A percentile compares a stretch with the other conserved stretches of the same genome.
Conservation (phyloP, 2,113 vertebrate genomes). For the Cervus canadensis region DNA sequence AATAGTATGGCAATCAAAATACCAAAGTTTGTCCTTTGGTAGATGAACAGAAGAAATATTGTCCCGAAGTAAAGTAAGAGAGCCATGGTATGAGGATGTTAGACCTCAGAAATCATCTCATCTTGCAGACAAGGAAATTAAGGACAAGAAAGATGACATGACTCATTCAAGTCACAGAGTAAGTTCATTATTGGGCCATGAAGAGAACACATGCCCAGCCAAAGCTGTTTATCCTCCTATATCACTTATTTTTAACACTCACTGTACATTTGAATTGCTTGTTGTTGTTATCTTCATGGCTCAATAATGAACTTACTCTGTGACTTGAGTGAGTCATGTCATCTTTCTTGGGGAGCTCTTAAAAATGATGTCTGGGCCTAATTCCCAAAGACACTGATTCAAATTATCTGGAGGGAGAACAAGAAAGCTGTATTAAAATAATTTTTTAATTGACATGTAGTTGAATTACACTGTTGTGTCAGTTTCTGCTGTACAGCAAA, state of each 20-base stretch:
- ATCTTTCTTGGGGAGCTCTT: not conserved
- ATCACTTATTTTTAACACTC: not conserved
- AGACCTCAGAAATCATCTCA: constrained; percentile 5
- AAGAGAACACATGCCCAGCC: not conserved
- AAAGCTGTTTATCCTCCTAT: constrained; percentile 18
- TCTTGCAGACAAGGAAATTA: constrained; percentile 16
- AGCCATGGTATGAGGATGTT: constrained; percentile 15
- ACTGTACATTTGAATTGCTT: not conserved
- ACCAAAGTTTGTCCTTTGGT: constrained; percentile 55
- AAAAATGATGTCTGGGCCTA: not conserved
- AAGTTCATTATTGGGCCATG: not conserved
- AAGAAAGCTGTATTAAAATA: not conserved
- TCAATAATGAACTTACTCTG: not conserved
- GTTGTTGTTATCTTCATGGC: not conserved
- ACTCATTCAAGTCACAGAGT: not conserved
- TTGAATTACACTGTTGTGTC: not conserved
- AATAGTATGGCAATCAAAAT: constrained; percentile 52
- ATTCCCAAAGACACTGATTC: not conserved
- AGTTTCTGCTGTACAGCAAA: not conserved
- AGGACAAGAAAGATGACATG: constrained; percentile 24
- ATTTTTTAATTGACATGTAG: not conserved
- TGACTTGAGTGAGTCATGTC: not conserved
- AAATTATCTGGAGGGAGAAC: not conserved
- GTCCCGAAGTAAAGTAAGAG: constrained; percentile 39
- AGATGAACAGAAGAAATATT: constrained; percentile 50